These are phyloP conservation scores for Drosophila insularis DNA, from an alignment of 1,140 invertebrate species.

Conservation along the genomic window DNA sequence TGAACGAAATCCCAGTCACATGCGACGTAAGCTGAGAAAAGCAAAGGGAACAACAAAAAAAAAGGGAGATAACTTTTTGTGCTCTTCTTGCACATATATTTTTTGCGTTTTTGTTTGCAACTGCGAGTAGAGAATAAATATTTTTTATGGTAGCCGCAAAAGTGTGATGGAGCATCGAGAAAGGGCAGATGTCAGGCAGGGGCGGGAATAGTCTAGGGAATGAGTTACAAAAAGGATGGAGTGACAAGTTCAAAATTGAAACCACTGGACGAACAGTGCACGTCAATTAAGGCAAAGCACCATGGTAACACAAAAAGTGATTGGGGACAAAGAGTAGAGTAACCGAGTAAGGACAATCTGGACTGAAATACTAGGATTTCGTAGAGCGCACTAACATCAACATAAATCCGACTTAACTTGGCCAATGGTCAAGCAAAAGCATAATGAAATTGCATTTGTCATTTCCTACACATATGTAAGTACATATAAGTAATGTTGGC, in stretches of 20 bases:
- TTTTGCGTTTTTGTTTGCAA: conserved; percentile 12
- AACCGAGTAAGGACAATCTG: conserved; percentile 1
- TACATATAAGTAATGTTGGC: not conserved
- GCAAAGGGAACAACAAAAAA: not conserved
- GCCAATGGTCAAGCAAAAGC: conserved; percentile 12
- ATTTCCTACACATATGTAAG: not conserved
- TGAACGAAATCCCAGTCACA: conserved; percentile 18
- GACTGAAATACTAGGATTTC: not conserved
- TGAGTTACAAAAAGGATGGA: not conserved
- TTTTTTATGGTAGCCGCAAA: conserved; percentile 6
- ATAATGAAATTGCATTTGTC: conserved; percentile 13
- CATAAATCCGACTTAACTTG: conserved; percentile 32
- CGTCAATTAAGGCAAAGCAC: conserved; percentile 21
- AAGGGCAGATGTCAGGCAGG: not conserved
- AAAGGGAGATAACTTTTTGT: conserved; percentile 3
- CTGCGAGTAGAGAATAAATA: conserved; percentile 15
- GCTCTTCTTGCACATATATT: conserved; percentile 2
- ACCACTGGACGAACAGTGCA: conserved; percentile 9
- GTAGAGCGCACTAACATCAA: conserved; percentile 10
- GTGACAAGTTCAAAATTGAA: conserved; percentile 22
- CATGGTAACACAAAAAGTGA: conserved; percentile 18
- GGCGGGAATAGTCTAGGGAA: not conserved
- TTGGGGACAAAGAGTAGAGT: not conserved
- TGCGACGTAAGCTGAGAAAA: conserved; percentile 7
- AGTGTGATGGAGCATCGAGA: not conserved